Percentiles rank a stretch among this genome's conserved stretches.
Conservation (phyloP, 1,140 invertebrate species). For the Macrobrachium rosenbergii region DNA sequence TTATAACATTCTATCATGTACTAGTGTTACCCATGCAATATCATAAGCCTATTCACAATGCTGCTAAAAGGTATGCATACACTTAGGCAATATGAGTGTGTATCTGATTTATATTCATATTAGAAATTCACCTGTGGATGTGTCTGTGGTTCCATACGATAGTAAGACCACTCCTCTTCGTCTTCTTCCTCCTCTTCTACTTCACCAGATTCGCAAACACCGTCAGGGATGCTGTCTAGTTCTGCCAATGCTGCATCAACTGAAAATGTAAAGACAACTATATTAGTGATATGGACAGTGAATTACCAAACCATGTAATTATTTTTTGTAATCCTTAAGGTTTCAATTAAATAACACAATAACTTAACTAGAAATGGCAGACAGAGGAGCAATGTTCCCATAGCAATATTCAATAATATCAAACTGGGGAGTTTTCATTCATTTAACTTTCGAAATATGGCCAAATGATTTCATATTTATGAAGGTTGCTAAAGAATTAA, state of each 20-base stretch:
- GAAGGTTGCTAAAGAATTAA: too few relatives aligned
- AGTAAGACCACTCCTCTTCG: slow-evolving; percentile 64
- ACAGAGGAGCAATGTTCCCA: too few relatives aligned
- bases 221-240: slow-evolving; percentile 65
- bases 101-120: too few relatives aligned
- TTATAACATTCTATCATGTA: neutral
- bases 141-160: slow-evolving; percentile 57
- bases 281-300: neutral
- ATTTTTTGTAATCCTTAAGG: too few relatives aligned
- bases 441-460: too few relatives aligned
- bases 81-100: too few relatives aligned
- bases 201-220: slow-evolving; percentile 59
- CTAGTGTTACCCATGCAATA: neutral
- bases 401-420: too few relatives aligned
- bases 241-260: slow-evolving; percentile 66
- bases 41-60: too few relatives aligned
- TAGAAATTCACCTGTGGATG: slow-evolving; percentile 36
- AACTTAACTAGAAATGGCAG: neutral
- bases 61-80: too few relatives aligned
- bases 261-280: slow-evolving; percentile 20
- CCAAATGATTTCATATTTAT: too few relatives aligned
- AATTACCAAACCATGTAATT: neutral
- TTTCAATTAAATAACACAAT: neutral
- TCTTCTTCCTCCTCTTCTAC: slow-evolving; percentile 62
- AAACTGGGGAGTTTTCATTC: too few relatives aligned